Percentiles rank a stretch among this genome's conserved stretches.
Conservation (phyloP, 2,888 invertebrate genomes). For the Palloptera scutellata region DNA sequence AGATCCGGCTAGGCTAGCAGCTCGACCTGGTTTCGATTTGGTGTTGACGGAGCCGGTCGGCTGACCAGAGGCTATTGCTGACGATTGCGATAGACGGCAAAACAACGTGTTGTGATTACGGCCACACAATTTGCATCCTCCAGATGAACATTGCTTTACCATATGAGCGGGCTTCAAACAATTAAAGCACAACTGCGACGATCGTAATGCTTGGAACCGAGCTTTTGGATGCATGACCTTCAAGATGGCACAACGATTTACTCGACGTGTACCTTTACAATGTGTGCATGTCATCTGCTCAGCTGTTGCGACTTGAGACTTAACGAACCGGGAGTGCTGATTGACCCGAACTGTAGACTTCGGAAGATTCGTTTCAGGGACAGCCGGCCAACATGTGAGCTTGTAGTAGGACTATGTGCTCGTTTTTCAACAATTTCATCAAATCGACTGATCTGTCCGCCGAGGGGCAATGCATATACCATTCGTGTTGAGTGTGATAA, state of each 20-base stretch:
- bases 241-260: conserved; percentile 13
- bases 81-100: too few relatives aligned
- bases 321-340: background rate
- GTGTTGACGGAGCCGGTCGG: too few relatives aligned
- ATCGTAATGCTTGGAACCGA: conserved; percentile 15
- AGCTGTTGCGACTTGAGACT: background rate
- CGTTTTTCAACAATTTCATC: conserved; percentile 24
- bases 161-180: conserved; percentile 26
- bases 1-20: too few relatives aligned
- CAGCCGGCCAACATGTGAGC: background rate
- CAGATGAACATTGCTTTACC: conserved; percentile 18
- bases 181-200: conserved; percentile 1
- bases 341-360: too few relatives aligned
- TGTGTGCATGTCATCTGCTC: conserved; percentile 7
- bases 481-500: conserved; percentile 19
- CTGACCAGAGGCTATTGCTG: too few relatives aligned
- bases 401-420: conserved; percentile 21
- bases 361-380: too few relatives aligned
- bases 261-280: conserved; percentile 16
- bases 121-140: conserved; percentile 18
- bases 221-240: conserved; percentile 16
- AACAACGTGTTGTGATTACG: conserved; percentile 19
- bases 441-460: conserved; percentile 14
- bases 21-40: too few relatives aligned
- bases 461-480: conserved; percentile 19